These are phyloP conservation scores for Zygogramma bicolorata DNA, from an alignment of 2,888 invertebrate species.

Conservation along the genomic window DNA sequence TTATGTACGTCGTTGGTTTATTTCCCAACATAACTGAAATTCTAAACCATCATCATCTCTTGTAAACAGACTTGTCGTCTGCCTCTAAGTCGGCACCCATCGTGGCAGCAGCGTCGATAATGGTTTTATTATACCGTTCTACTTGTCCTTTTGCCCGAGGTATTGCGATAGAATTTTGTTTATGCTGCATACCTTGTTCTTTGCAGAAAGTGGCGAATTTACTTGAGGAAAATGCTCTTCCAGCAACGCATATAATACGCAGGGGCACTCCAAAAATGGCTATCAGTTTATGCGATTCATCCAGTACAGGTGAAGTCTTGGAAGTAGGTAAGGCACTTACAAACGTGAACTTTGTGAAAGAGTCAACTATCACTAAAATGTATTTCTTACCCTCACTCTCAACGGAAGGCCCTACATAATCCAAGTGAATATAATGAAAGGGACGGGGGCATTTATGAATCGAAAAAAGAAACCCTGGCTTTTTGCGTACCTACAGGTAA, in stretches of 20 bases:
- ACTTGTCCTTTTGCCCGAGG: no score
- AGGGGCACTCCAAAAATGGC: neutral
- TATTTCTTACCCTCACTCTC: neutral
- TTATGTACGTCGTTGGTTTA: no score
- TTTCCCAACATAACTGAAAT: no score
- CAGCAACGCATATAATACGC: neutral
- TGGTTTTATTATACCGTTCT: neutral
- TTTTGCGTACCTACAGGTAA: neutral
- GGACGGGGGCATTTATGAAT: neutral
- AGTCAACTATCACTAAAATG: neutral
- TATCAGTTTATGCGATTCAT: neutral
- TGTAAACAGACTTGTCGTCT: no score
- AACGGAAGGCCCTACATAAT: neutral
- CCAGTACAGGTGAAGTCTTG: no score
- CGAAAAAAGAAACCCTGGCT: neutral
- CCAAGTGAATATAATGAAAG: neutral
- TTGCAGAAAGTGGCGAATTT: neutral
- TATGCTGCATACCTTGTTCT: no score
- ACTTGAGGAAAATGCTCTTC: neutral
- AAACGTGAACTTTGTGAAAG: slow-evolving; percentile 4
- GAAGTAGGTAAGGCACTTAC: neutral
- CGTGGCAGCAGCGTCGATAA: neutral
- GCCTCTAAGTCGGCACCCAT: neutral
- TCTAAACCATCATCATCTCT: no score
- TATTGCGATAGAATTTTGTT: no score